phyloP scores from a whole-genome alignment of 2,888 invertebrate species.

The Stenichneumon culpator region DNA sequence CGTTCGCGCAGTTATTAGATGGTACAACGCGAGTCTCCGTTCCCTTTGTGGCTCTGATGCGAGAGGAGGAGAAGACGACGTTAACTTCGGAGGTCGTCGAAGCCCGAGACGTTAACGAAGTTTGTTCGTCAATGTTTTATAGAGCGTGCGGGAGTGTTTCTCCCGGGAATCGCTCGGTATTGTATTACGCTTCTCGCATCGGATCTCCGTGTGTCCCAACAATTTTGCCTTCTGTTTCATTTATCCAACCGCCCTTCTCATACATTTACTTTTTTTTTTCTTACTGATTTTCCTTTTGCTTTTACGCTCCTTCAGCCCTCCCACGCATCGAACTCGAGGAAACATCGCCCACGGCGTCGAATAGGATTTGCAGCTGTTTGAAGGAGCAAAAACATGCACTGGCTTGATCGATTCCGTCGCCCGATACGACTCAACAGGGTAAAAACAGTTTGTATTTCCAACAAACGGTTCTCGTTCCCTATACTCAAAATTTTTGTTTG shows the following conservation, averaged over 20 bases:
- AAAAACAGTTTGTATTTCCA: no score
- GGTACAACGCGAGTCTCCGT: conserved; percentile 12
- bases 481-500: no score
- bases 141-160: conserved; percentile 3
- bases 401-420: background rate
- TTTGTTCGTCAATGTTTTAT: conserved; percentile 51
- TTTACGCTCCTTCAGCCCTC: background rate
- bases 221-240: conserved; percentile 13
- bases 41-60: conserved; percentile 20
- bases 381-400: background rate
- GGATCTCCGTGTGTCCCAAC: background rate
- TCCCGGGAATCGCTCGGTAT: background rate
- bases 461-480: no score
- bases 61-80: background rate
- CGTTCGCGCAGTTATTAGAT: conserved; percentile 43
- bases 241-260: background rate
- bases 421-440: background rate
- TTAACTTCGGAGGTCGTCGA: conserved; percentile 1
- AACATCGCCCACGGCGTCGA: background rate
- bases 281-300: background rate
- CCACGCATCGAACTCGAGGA: background rate
- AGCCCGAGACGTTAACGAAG: conserved; percentile 44
- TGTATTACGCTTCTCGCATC: conserved; percentile 4
- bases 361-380: background rate
- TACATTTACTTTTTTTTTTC: background rate